These are phyloP conservation scores for Rousettus leschenaultii DNA, from an alignment of 2,113 vertebrate genomes.

Conservation along the genomic window DNA sequence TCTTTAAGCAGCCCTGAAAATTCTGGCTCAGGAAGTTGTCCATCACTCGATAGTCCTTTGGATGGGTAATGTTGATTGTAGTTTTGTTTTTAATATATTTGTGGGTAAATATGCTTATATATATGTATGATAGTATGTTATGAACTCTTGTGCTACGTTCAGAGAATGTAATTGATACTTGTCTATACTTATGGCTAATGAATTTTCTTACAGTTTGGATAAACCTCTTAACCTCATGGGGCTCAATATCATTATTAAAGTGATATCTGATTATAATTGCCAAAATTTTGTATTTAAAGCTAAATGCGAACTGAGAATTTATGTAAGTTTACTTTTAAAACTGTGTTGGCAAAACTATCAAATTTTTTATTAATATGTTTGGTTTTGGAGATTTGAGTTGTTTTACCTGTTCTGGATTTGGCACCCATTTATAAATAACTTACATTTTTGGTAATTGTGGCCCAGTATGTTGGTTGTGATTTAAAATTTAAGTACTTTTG, in stretches of 20 bases:
- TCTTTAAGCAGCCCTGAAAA: slow-evolving; percentile 99
- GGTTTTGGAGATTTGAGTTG: slow-evolving; percentile 42
- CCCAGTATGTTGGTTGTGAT: neutral
- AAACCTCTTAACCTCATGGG: neutral
- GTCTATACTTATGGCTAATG: neutral
- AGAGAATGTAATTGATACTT: neutral
- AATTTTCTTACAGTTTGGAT: neutral
- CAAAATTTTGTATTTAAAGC: slow-evolving; percentile 18
- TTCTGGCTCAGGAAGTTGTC: slow-evolving; percentile 98
- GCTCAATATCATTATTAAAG: slow-evolving; percentile 21
- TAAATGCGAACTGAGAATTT: slow-evolving; percentile 37
- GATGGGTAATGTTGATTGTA: slow-evolving; percentile 89
- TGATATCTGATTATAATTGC: neutral
- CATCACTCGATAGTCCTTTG: slow-evolving; percentile 97
- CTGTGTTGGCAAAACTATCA: slow-evolving; percentile 10
- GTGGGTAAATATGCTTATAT: neutral
- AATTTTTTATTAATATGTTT: slow-evolving; percentile 34
- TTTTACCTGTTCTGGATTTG: slow-evolving; percentile 1
- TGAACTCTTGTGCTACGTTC: neutral
- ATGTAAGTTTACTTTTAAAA: slow-evolving; percentile 17
- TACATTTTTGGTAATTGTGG: neutral
- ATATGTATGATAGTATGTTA: neutral
- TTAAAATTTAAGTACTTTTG: neutral
- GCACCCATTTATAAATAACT: neutral
- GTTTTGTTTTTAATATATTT: slow-evolving; percentile 9